These are phyloP conservation scores for Notarius quadriscutis DNA, from an alignment of 2,113 vertebrate genomes.

Conservation along the genomic window DNA sequence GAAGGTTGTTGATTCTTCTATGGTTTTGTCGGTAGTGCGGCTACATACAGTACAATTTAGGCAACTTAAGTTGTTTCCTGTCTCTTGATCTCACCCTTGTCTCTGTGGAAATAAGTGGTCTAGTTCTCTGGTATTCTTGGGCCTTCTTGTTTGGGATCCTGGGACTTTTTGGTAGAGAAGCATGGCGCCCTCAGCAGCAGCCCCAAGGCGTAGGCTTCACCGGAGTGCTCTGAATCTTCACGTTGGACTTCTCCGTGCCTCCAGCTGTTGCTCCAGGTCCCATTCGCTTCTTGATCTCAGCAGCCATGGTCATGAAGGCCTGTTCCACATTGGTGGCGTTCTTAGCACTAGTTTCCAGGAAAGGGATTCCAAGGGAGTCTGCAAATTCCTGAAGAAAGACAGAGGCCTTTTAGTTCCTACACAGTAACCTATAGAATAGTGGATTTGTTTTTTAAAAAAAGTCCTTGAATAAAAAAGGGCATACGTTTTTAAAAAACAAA, in stretches of 20 bases:
- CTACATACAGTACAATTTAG: conserved; percentile 99
- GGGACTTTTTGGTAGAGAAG: conserved; percentile 43
- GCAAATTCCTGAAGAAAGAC: conserved; percentile 86
- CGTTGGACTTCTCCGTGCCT: conserved; percentile 91
- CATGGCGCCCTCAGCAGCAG: conserved; percentile 78
- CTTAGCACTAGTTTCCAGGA: conserved; percentile 99
- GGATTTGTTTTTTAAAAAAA: not conserved
- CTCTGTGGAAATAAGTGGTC: conserved; percentile 50
- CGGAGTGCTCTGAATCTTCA: conserved; percentile 96
- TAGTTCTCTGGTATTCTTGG: conserved; percentile 76
- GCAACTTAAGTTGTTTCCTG: conserved; percentile 78
- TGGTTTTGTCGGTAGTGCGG: conserved; percentile 88
- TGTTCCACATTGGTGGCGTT: conserved; percentile 99
- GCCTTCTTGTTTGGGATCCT: conserved; percentile 73
- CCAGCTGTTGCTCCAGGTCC: conserved; percentile 93
- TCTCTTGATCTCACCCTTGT: conserved; percentile 63
- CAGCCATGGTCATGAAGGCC: conserved; percentile 99
- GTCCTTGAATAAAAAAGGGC: not conserved
- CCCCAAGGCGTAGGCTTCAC: conserved; percentile 95
- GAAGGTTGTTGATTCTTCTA: conserved; percentile 44
- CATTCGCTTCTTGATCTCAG: conserved; percentile 99
- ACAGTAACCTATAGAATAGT: not conserved
- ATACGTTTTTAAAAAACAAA: not conserved
- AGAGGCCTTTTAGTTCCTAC: not conserved
- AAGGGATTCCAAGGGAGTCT: conserved; percentile 96